Evolutionary conservation across 2,888 invertebrate genomes (phyloP), one percentile per base, ranked within the genome.

Genomic region (Hirtodrosophila alboralis): DNA sequence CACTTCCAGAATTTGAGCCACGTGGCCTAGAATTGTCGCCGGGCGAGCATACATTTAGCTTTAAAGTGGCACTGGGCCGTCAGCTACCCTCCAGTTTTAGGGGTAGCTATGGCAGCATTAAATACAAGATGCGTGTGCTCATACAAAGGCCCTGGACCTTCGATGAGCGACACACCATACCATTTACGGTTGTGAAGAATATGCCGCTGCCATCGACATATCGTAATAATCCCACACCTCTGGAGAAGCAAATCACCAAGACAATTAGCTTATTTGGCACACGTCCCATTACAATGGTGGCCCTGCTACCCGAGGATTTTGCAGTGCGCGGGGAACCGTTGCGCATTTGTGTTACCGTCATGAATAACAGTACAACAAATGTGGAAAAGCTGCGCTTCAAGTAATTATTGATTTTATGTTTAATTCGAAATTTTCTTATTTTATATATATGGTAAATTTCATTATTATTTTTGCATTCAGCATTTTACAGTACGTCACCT

Each of bases 101-200:
- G 37, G 90, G 90, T 10, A 87, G 75, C 30, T 81, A 89, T 38
- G 90, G 90, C 37, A 89, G 88, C 34, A 90, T 90, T 18, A 90
- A 90, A 69, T 90, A 90, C 61, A 90, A 91, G 66, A 80, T 90
- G 48, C 89, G 89, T 16, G 73, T 90, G 31, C 78, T 89, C 7
- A 89, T 90, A 16, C 90, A 91, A 66, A 81, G 88, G n/a, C 88
- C 90, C 13, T 90, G 90, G 90, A 88, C 88, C 6, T 90, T 90
- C 34, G 89, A 90, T 43, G 90, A 90, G 48, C 89, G 88, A 18
- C 89, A 90, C 58, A 84, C 79, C 8, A 87, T 90, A 45, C 88
- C 89, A 2, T 75, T 90, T 51, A 89, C 87, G 3, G 77, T 90
- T 51, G 81, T 90, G 7, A 89, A 89, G 60, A 76, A 84, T 12